Evolutionary conservation across 2,113 vertebrate species (phyloP).

Genomic region (Glaucidium brasilianum): DNA sequence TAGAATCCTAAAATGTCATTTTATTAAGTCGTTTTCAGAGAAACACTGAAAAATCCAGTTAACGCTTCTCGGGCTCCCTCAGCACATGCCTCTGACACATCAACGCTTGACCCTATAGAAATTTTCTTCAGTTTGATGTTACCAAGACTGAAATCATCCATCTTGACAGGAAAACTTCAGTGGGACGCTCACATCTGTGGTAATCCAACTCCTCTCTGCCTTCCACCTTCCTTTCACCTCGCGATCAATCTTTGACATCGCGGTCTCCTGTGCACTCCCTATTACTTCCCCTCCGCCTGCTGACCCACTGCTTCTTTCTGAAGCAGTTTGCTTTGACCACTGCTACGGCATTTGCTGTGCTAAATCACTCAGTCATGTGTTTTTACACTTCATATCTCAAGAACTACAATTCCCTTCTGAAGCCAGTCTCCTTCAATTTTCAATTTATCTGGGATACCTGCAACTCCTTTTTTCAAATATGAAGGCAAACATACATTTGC

Average conservation of each 20-base stretch:
- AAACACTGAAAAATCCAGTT: not conserved
- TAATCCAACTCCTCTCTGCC: not conserved
- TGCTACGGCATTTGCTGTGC: not conserved
- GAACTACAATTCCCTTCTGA: constrained; percentile 10
- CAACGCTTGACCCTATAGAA: not conserved
- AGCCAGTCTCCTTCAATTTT: not conserved
- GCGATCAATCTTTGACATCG: not conserved
- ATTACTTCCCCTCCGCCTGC: constrained; percentile 20
- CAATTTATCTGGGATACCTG: not conserved
- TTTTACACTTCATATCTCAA: not conserved
- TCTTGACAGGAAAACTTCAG: constrained; percentile 25
- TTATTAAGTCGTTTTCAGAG: not conserved
- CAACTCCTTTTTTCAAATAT: not conserved
- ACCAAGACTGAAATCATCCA: constrained; percentile 27
- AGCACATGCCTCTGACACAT: not conserved
- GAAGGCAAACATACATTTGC: not conserved
- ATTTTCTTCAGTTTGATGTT: not conserved
- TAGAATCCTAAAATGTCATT: not conserved
- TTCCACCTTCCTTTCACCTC: constrained; percentile 2
- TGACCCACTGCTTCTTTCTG: not conserved
- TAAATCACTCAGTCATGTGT: not conserved
- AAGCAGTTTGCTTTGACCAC: not conserved
- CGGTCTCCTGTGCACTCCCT: not conserved
- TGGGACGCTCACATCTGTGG: constrained; percentile 5
- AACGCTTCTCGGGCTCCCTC: not conserved